Base-by-base conservation (phyloP, 2,888 invertebrate species). In the Coelinius sp. region DNA sequence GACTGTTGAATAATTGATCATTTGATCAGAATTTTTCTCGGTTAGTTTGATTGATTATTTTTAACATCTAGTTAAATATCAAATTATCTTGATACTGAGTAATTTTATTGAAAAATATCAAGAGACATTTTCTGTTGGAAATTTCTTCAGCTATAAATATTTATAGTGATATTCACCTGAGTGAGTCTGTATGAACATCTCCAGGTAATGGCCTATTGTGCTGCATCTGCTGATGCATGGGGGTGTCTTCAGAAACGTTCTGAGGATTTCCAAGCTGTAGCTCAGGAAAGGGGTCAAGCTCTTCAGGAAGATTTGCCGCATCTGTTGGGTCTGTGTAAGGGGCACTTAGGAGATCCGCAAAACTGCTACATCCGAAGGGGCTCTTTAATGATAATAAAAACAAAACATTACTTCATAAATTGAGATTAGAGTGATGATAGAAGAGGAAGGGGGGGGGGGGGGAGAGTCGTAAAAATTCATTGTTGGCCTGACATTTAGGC, bases 321-420 rank as follows among this genome's bases (percentile, higher is more conserved):
- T 86, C 86, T 44, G 84, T 75, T 77, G 92, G 92, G 87, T 93
- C 94, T 87, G 92, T 90, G 86, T 92, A 94, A 81, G 93, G 92
- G 73, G 93, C 92, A 86, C 92, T 93, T 86, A 94, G 90, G 88
- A 94, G 90, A 90, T 94, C 94, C 89, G 92, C 93, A 88, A 94
- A 93, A 89, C 93, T 93, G 88, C 90, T 90, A 89, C 93, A 91
- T 89, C 93, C 93, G 90, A 93, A 94, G 88, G 93, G 92, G 89
- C 92, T 92, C 93, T 93, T 92, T 17, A 73, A 76, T 14, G 14
- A 44, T 17, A 63, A 68, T 12, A 41, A 68, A 53, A 20, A 68
- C 14, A 38, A 22, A 10, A 25, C 8, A 12, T 38, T 8, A 6
- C 6, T 63, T 41, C 17, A 25, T 41, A 5, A 63, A 41, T 22